Conservation (phyloP, 64 coral and sea anemone species). For the Montipora foliosa region DNA sequence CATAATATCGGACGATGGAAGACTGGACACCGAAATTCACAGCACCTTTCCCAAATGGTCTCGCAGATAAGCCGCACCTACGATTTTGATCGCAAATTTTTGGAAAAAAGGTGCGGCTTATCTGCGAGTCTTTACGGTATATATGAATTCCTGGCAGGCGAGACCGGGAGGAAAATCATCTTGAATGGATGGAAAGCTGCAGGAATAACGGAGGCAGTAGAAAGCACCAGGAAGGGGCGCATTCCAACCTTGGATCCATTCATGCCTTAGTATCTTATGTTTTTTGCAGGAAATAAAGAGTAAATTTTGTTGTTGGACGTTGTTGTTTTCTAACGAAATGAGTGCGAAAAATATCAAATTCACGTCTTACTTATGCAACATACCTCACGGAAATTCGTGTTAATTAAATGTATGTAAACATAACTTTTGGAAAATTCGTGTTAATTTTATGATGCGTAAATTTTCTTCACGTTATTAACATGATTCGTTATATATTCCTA, state of each 20-base stretch:
- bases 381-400: neutral
- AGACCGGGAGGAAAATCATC: slow-evolving; percentile 25
- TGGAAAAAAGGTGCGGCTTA: no score
- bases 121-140: no score
- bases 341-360: slow-evolving; percentile 30
- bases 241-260: slow-evolving; percentile 12
- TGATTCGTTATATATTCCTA: no score
- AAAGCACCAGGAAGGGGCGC: slow-evolving; percentile 22
- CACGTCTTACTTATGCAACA: slow-evolving; percentile 34
- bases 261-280: slow-evolving; percentile 15
- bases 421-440: no score
- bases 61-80: no score
- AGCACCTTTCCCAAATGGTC: no score
- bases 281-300: slow-evolving; percentile 42
- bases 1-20: no score
- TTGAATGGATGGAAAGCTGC: slow-evolving; percentile 24
- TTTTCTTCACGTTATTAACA: no score
- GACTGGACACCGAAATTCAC: no score
- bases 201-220: slow-evolving; percentile 34
- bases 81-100: no score
- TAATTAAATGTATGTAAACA: no score
- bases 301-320: slow-evolving; percentile 36
- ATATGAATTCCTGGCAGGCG: slow-evolving; percentile 41
- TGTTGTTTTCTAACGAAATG: slow-evolving; percentile 16
- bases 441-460: neutral